Evolutionary conservation across 1,140 invertebrate species (phyloP).

Genomic region (Aphelinus certus): DNA sequence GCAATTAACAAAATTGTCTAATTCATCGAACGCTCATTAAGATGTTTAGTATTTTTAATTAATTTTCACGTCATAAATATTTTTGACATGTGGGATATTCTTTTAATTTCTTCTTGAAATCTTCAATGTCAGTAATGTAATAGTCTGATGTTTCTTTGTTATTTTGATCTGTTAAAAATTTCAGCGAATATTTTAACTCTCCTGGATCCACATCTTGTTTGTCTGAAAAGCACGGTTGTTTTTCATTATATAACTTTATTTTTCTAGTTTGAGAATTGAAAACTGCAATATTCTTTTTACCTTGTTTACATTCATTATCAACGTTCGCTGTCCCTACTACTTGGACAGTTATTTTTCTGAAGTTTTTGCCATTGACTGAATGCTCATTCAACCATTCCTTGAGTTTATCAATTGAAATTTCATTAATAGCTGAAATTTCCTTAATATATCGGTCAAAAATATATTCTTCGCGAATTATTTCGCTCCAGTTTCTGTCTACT

Average conservation of each 20-base stretch:
- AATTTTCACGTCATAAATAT: too few relatives aligned
- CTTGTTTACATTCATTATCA: slow-evolving; percentile 15
- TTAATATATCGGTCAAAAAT: slow-evolving; percentile 73
- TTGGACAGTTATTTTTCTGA: slow-evolving; percentile 75
- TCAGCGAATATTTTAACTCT: slow-evolving; percentile 41
- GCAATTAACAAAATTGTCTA: too few relatives aligned
- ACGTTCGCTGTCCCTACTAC: slow-evolving; percentile 49
- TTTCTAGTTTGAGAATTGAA: too few relatives aligned
- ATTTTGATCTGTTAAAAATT: slow-evolving; percentile 38
- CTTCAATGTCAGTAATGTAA: slow-evolving; percentile 39
- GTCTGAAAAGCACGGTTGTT: not conserved
- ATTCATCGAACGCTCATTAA: too few relatives aligned
- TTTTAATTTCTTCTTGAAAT: slow-evolving; percentile 44
- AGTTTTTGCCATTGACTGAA: slow-evolving; percentile 67
- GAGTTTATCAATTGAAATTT: slow-evolving; percentile 65
- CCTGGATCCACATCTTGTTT: not conserved
- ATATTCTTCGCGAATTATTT: slow-evolving; percentile 74
- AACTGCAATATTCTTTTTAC: not conserved
- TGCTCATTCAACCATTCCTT: slow-evolving; percentile 70
- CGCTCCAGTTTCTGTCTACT: slow-evolving; percentile 75
- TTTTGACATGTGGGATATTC: too few relatives aligned
- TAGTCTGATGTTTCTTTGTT: not conserved
- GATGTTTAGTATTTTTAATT: too few relatives aligned
- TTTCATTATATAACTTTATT: not conserved
- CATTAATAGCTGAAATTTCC: slow-evolving; percentile 65